Conservation (phyloP, 2,113 vertebrate species). For the Ictalurus punctatus region DNA sequence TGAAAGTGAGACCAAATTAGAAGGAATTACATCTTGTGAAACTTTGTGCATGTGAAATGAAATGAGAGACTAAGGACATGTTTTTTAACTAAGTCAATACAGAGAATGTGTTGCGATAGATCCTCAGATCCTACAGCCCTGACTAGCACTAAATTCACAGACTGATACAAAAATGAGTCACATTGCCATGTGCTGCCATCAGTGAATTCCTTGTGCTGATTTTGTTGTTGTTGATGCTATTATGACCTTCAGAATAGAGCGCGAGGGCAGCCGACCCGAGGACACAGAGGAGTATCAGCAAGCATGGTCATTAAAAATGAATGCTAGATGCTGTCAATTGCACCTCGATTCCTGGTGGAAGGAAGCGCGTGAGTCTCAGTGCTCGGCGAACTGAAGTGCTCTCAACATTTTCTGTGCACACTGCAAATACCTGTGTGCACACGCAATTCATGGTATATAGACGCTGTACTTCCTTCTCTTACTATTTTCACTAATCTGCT, state of each 20-base stretch:
- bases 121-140: background rate
- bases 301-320: background rate
- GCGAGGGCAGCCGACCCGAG: background rate
- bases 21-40: background rate
- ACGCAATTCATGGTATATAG: too few species aligned
- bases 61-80: background rate
- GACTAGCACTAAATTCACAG: background rate
- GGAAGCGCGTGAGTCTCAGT: background rate
- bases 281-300: background rate
- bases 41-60: background rate
- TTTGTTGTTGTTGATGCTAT: background rate
- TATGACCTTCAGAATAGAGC: background rate
- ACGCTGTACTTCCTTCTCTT: too few species aligned
- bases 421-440: background rate
- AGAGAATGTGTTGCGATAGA: background rate
- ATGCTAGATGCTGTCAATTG: background rate
- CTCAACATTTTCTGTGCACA: background rate
- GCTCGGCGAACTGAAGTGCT: background rate
- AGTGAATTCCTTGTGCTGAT: background rate
- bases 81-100: background rate
- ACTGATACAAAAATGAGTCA: background rate
- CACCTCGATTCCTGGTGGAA: background rate
- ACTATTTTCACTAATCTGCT: too few species aligned
- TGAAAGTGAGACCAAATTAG: background rate
- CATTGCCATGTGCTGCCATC: background rate